These are phyloP conservation scores for Isurus oxyrinchus DNA, from an alignment of 2,113 vertebrate species.

Conservation along the genomic window DNA sequence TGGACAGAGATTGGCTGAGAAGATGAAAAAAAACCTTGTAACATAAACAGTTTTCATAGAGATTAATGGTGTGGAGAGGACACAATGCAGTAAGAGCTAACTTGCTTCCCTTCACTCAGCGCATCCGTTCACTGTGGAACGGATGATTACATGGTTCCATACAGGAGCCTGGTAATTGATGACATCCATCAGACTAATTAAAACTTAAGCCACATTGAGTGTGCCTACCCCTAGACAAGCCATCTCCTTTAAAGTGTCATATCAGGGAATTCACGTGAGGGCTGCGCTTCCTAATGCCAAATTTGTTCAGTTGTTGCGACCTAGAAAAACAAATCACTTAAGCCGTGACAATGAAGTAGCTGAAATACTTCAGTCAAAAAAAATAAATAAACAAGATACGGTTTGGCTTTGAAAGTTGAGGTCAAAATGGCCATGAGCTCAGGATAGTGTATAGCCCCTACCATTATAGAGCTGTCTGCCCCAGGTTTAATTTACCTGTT, in stretches of 20 bases:
- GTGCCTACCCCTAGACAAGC: neutral
- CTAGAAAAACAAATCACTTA: neutral
- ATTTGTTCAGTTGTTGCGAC: neutral
- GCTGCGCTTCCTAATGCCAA: neutral
- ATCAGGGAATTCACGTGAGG: neutral
- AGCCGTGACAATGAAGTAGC: neutral
- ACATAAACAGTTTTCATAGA: neutral
- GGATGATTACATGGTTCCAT: neutral
- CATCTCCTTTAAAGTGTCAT: neutral
- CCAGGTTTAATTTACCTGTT: neutral
- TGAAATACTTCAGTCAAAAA: neutral
- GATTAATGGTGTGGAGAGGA: neutral
- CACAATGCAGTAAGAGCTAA: neutral
- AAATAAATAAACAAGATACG: neutral
- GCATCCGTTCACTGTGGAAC: neutral
- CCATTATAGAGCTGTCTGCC: neutral
- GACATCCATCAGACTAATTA: slow-evolving; percentile 19
- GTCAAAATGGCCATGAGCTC: neutral
- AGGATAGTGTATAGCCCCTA: neutral
- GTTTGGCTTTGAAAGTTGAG: neutral
- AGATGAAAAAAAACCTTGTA: neutral
- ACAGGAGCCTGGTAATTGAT: neutral
- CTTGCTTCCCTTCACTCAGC: neutral
- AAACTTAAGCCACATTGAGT: neutral
- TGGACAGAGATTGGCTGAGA: neutral